Conservation (phyloP, 1,140 invertebrate genomes). For the Polypedilum vanderplanki region DNA sequence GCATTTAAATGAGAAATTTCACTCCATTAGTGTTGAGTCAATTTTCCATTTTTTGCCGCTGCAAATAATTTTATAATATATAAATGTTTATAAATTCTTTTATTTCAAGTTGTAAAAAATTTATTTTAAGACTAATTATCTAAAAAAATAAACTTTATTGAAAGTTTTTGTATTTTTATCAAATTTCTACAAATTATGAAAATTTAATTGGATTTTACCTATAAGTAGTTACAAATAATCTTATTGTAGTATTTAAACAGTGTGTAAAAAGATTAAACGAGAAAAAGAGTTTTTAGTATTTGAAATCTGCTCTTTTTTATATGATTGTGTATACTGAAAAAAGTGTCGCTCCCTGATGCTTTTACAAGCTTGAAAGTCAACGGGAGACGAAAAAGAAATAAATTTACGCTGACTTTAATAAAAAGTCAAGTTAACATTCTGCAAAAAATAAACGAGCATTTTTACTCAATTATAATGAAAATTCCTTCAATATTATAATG, state of each 20-base stretch:
- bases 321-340: not conserved
- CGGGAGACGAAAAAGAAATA: conserved; percentile 5
- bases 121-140: too few species aligned
- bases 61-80: too few species aligned
- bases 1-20: too few species aligned
- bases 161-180: too few species aligned
- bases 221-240: too few species aligned
- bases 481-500: not conserved
- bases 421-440: not conserved
- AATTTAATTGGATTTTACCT: too few species aligned
- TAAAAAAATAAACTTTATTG: too few species aligned
- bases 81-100: too few species aligned
- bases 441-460: not conserved
- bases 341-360: conserved; percentile 15
- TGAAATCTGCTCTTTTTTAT: not conserved
- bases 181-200: too few species aligned
- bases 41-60: too few species aligned
- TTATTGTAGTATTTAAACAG: not conserved
- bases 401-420: not conserved
- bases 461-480: conserved; percentile 11
- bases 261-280: not conserved
- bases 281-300: not conserved
- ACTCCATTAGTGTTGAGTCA: too few species aligned
- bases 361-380: not conserved
- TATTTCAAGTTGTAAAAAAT: too few species aligned